Evolutionary conservation across 1,140 invertebrate species (phyloP).

Genomic region (Mylabris phalerata): DNA sequence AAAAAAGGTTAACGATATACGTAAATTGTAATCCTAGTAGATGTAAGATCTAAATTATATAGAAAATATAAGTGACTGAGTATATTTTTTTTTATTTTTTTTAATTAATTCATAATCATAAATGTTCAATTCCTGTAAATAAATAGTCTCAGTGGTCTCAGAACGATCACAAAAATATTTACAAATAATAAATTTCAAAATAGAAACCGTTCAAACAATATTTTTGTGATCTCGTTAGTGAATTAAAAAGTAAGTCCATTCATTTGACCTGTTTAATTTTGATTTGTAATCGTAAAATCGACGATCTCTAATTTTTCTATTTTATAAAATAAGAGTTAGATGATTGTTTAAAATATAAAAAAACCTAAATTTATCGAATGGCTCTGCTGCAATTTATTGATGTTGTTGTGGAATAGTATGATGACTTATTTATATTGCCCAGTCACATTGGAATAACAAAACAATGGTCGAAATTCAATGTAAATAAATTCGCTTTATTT

Average conservation of each 20-base stretch:
- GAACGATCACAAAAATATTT: too few species aligned
- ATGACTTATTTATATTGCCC: constrained; percentile 9
- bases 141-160: too few species aligned
- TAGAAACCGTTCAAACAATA: neutral
- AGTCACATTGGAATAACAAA: constrained; percentile 24
- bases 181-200: too few species aligned
- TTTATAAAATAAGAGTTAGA: constrained; percentile 5
- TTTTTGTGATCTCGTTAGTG: constrained; percentile 8
- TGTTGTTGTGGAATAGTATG: constrained; percentile 11
- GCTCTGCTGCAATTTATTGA: constrained; percentile 15
- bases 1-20: constrained; percentile 31
- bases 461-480: neutral
- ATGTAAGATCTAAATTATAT: constrained; percentile 19
- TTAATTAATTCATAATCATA: constrained; percentile 1
- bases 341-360: constrained; percentile 9
- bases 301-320: constrained; percentile 15
- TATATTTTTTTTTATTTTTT: constrained; percentile 9
- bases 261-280: neutral
- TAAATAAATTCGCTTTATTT: constrained; percentile 1
- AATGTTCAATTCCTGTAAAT: neutral
- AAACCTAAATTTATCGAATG: constrained; percentile 3
- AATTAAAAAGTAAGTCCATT: constrained; percentile 11
- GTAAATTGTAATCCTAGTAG: constrained; percentile 32
- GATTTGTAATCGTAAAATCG: too few species aligned
- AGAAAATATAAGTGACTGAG: constrained; percentile 13